Evolutionary conservation across 1,140 invertebrate genomes (phyloP).

Genomic region (Ladona fulva): DNA sequence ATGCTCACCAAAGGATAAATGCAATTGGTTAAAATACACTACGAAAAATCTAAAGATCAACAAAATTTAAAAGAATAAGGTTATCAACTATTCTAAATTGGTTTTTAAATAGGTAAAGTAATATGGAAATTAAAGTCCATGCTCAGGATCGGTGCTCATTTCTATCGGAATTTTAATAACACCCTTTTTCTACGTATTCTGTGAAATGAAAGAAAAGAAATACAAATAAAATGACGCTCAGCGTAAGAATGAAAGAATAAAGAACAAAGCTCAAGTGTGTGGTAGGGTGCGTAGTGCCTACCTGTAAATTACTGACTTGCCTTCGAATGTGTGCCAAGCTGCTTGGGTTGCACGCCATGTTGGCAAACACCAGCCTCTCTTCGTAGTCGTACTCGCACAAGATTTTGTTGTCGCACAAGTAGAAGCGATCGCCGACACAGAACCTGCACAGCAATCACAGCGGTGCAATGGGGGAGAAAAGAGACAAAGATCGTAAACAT

Average conservation of each 20-base stretch:
- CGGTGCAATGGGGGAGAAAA: background rate
- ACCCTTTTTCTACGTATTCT: background rate
- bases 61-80: no score
- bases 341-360: constrained; percentile 44
- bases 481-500: background rate
- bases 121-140: no score
- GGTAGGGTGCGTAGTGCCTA: constrained; percentile 21
- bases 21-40: no score
- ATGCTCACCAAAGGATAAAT: no score
- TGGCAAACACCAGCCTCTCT: constrained; percentile 54
- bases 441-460: constrained; percentile 57
- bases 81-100: no score
- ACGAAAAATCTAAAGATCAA: no score
- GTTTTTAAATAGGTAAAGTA: no score
- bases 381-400: constrained; percentile 91
- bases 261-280: constrained; percentile 16
- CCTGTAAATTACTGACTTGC: constrained; percentile 42
- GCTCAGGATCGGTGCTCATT: no score
- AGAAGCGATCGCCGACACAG: constrained; percentile 88
- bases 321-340: constrained; percentile 44
- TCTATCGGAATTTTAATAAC: no score
- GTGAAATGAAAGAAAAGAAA: background rate
- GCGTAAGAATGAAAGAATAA: constrained; percentile 2
- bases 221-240: background rate
- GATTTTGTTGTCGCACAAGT: constrained; percentile 87